A percentile compares a stretch with the other conserved stretches of the same genome.
phyloP scores from a whole-genome alignment of 1,140 invertebrate genomes.

The Contarinia nasturtii region DNA sequence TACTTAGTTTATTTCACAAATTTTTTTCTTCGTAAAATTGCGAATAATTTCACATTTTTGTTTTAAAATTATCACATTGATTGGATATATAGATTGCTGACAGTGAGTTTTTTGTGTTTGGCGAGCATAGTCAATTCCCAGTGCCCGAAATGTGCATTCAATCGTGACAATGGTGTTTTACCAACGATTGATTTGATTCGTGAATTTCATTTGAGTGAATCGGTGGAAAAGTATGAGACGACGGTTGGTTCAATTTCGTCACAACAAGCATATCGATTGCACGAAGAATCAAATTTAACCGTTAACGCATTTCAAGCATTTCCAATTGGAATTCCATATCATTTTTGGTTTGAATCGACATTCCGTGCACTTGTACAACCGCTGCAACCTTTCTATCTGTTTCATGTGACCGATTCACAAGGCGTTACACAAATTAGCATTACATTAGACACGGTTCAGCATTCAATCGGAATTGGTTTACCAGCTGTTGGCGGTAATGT shows the following conservation, averaged over 20 bases:
- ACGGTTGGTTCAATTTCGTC: slow-evolving; percentile 51
- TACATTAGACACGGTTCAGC: slow-evolving; percentile 35
- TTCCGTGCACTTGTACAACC: slow-evolving; percentile 37
- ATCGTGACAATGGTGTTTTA: slow-evolving; percentile 50
- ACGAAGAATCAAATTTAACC: slow-evolving; percentile 45
- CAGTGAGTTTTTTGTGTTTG: too few species aligned
- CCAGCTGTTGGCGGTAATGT: slow-evolving; percentile 33
- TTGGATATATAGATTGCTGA: too few species aligned
- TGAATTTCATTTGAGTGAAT: slow-evolving; percentile 45
- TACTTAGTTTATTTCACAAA: too few species aligned
- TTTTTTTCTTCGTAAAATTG: too few species aligned
- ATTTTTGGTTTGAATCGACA: slow-evolving; percentile 51
- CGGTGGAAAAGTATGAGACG: slow-evolving; percentile 33
- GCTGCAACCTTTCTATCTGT: slow-evolving; percentile 40
- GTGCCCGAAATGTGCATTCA: too few species aligned
- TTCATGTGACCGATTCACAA: slow-evolving; percentile 37
- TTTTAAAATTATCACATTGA: too few species aligned
- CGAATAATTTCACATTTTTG: too few species aligned
- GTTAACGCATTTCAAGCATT: slow-evolving; percentile 38
- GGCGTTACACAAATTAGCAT: slow-evolving; percentile 44
- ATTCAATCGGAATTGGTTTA: slow-evolving; percentile 41
- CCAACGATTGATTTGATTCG: slow-evolving; percentile 63
- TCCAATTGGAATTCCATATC: slow-evolving; percentile 36
- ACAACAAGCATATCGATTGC: slow-evolving; percentile 59
- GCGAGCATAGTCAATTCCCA: too few species aligned